Base-by-base conservation (phyloP, 2,888 invertebrate species). In the Bruchidius siliquastri region DNA sequence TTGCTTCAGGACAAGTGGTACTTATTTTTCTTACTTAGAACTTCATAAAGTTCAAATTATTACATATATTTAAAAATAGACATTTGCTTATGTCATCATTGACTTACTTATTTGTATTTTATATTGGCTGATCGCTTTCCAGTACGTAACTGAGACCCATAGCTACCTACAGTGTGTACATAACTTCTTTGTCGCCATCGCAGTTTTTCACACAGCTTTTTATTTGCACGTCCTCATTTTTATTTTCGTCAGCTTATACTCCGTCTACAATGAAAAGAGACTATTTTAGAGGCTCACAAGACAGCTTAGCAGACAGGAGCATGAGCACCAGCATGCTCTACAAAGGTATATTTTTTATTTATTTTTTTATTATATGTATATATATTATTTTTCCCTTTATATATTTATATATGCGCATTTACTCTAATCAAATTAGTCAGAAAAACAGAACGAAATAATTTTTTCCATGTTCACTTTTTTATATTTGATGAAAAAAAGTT, bases 211-310 rank as follows among this genome's bases (percentile, higher is more conserved):
- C 49, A 49, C 3, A 13, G 49, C 70, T 74, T 78, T 77, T 76
- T 22, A 69, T 75, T 78, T 78, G 77, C 79, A 79, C 78, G 79
- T 78, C 81, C 76, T 77, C 80, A 49, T 80, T 80, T 77, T 76
- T 81, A 81, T 78, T 79, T 78, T 79, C 72, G 72, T 80, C 82
- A 85, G 85, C 84, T 79, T 85, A 85, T 81, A 73, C 76, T 81
- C 89, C 90, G 80, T 90, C 90, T 81, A 90, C 91, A 81, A 93
- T 95, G 92, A 92, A 94, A 88, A 92, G 95, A 86, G 95, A 96
- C 89, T 95, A 94, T 91, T 95, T 94, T 90, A 91, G 94, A 89
- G 95, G 96, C 86, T 96, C 95, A 80, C 95, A 95, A 90, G 96
- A 96, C 89, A 94, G 94, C 87, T 90, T 96, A 84, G 93, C 94